Evolutionary conservation across 1,140 invertebrate species (phyloP).

Genomic region (Temnothorax curvispinosus): DNA sequence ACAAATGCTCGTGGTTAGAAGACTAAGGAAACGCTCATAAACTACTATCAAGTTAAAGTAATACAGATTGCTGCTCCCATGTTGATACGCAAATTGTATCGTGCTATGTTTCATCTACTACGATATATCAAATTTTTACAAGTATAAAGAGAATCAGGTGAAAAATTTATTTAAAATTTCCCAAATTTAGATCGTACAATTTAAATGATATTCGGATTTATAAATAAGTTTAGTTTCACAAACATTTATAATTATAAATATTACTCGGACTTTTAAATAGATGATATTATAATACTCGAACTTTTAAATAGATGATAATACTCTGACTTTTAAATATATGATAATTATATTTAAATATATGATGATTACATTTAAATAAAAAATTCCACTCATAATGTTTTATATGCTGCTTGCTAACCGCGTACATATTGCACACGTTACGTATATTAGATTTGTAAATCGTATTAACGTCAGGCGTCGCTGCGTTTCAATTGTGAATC

Average conservation of each 20-base stretch:
- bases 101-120: neutral
- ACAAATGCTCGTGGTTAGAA: neutral
- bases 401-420: neutral
- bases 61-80: neutral
- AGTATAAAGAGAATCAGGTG: neutral
- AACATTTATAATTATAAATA: neutral
- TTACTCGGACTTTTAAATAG: neutral
- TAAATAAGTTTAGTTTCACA: neutral
- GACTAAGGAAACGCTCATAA: conserved; percentile 1
- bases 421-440: neutral
- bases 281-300: neutral
- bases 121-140: neutral
- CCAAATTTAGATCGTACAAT: neutral
- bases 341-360: neutral
- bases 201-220: neutral
- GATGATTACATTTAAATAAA: neutral
- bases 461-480: neutral
- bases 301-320: neutral
- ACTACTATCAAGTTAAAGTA: conserved; percentile 3
- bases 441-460: conserved; percentile 18
- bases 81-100: conserved; percentile 9
- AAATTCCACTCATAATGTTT: neutral
- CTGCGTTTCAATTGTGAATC: neutral
- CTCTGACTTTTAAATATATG: neutral
- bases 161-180: no score